Percentiles rank a stretch among this genome's conserved stretches.
phyloP scores from a whole-genome alignment of 2,888 invertebrate species.

The Heteromurus nitidus region DNA sequence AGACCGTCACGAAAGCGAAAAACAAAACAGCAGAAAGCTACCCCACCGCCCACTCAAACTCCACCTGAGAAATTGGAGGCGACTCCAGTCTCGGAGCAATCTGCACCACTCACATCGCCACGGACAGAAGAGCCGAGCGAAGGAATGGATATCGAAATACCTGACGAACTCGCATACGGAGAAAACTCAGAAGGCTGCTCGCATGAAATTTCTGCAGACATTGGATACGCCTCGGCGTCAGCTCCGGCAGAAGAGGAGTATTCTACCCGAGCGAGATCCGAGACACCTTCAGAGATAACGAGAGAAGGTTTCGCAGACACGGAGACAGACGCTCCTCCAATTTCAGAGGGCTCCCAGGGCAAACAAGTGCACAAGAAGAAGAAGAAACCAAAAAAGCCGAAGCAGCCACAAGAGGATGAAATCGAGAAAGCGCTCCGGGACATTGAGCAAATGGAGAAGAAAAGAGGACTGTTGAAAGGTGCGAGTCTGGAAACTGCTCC shows the following conservation, averaged over 20 bases:
- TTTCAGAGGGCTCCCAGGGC: slow-evolving; percentile 38
- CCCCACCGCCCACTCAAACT: neutral
- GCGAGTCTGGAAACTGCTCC: slow-evolving; percentile 46
- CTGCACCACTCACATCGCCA: too few species aligned
- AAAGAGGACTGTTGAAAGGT: slow-evolving; percentile 36
- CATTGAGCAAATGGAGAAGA: slow-evolving; percentile 64
- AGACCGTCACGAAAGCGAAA: slow-evolving; percentile 52
- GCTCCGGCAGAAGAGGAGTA: slow-evolving; percentile 13
- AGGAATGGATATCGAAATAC: slow-evolving; percentile 49
- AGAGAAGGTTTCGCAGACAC: slow-evolving; percentile 53
- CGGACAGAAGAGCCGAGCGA: slow-evolving; percentile 15
- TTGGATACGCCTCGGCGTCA: slow-evolving; percentile 41
- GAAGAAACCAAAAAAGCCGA: slow-evolving; percentile 64
- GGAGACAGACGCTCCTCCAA: slow-evolving; percentile 47
- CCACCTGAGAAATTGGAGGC: slow-evolving; percentile 10
- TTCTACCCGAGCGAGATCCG: slow-evolving; percentile 34
- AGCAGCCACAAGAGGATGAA: slow-evolving; percentile 66
- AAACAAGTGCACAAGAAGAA: slow-evolving; percentile 62
- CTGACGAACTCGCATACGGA: slow-evolving; percentile 41
- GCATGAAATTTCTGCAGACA: slow-evolving; percentile 33
- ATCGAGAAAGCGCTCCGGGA: slow-evolving; percentile 69
- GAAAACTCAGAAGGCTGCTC: slow-evolving; percentile 49
- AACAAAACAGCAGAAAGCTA: slow-evolving; percentile 8
- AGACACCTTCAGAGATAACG: slow-evolving; percentile 57
- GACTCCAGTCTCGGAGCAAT: neutral